Base-by-base conservation (phyloP, 2,797 vertebrate species). In the Hylomyscus alleni region DNA sequence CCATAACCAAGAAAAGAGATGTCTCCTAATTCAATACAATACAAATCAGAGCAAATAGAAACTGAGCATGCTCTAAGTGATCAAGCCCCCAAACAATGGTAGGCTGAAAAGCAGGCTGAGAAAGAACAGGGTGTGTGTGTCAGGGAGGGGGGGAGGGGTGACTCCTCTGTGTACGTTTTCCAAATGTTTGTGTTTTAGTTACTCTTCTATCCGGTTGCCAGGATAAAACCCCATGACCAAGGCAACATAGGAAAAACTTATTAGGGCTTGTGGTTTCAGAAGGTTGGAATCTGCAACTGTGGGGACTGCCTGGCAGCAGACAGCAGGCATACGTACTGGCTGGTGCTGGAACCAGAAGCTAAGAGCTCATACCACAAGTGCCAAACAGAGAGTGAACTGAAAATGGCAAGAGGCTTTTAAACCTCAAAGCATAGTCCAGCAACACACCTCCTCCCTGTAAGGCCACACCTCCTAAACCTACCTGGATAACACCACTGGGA, bases 161-260 rank as follows among this genome's bases (percentile, higher is more conserved):
- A 54, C 44, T 22, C 19, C 52, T 95, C 90, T 58, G 62, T 56
- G 69, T 14, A 69, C 88, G 26, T 44, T 91, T 93, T 89, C 40
- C 34, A 82, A 78, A 12, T 37, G 20, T 65, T 80, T 29, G 58
- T 84, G 58, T 65, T 62, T 62, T 9, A 58, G 80, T 82, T 62
- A 3, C 8, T 40, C 56, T 44, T 62, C 58, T 62, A n/a, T n/a
- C n/a, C n/a, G n/a, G 26, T 62, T 13, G 56, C n/a, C 1, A 4
- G 17, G 24, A 44, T 83, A 44, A 26, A 58, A 26, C n/a, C 40
- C 81, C 37, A 44, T 40, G 58, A 83, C 40, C 37, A 60, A 60
- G 24, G 80, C 80, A 40, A 29, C 13, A 5, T 17, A 60, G 56
- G 4, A 40, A 62, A 56, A 10, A 14, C 3, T 29, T 17, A 29